phyloP scores from a whole-genome alignment of 1,140 invertebrate genomes.

The Asobara japonica region DNA sequence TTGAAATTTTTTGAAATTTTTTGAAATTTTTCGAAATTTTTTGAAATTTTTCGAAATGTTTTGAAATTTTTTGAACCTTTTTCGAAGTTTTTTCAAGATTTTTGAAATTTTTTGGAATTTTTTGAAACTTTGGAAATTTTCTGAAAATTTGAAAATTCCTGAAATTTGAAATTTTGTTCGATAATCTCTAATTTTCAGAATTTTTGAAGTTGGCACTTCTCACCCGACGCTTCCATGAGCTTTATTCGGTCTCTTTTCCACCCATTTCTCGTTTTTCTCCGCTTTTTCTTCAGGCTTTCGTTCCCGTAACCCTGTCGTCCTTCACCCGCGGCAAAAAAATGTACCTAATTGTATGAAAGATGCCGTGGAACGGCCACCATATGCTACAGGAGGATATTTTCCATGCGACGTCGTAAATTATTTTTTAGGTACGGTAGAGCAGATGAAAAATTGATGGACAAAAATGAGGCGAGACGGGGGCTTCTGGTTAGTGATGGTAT shows the following conservation, averaged over 20 bases:
- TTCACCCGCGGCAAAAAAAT: conserved; percentile 47
- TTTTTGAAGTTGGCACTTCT: not conserved
- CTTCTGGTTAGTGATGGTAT: not conserved
- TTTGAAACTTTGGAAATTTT: no score
- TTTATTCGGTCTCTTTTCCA: conserved; percentile 14
- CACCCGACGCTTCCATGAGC: not conserved
- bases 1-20: no score
- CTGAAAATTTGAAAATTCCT: no score
- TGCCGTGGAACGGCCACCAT: conserved; percentile 39
- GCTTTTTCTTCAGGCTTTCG: conserved; percentile 36
- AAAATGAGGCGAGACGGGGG: not conserved
- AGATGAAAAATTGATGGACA: not conserved
- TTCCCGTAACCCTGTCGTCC: conserved; percentile 25
- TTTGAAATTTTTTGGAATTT: no score
- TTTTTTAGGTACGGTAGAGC: conserved; percentile 33
- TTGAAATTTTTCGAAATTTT: no score
- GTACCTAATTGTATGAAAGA: conserved; percentile 61
- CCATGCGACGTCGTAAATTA: conserved; percentile 43
- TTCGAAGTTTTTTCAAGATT: no score
- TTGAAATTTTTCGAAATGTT: no score
- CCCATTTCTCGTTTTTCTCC: conserved; percentile 21
- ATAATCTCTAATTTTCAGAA: conserved; percentile 31
- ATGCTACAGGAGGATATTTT: conserved; percentile 36
- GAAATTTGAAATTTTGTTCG: conserved; percentile 59
- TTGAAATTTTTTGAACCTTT: no score